Conservation (phyloP, 2,797 vertebrate genomes). For the Morus bassanus region DNA sequence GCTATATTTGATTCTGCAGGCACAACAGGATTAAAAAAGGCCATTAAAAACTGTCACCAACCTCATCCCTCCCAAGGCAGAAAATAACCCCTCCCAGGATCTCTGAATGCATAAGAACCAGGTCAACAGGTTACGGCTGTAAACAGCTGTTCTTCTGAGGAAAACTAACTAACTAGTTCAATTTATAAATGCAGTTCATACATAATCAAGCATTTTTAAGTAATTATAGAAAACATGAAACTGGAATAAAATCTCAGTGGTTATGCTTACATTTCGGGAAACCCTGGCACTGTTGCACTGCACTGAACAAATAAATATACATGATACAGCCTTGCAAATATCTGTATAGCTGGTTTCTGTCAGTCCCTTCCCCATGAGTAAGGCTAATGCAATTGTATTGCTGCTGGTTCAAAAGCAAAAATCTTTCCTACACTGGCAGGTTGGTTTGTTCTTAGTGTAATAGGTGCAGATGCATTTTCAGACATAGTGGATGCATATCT, state of each 20-base stretch:
- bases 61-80: background rate
- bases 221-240: background rate
- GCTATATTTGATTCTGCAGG: background rate
- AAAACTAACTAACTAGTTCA: background rate
- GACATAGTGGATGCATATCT: background rate
- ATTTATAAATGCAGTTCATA: background rate
- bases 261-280: background rate
- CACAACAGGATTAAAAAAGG: background rate
- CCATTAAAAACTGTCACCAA: background rate
- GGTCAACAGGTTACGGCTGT: background rate
- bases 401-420: background rate
- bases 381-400: background rate
- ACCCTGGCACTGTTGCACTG: background rate
- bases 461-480: background rate
- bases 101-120: background rate
- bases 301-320: background rate
- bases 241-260: background rate
- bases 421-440: background rate
- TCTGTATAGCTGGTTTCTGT: background rate
- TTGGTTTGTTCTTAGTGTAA: background rate
- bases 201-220: background rate
- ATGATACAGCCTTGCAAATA: background rate
- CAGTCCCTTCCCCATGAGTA: background rate
- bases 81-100: background rate
- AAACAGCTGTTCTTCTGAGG: background rate